Base-by-base conservation (phyloP, 2,888 invertebrate species). In the Eupeodes luniger region DNA sequence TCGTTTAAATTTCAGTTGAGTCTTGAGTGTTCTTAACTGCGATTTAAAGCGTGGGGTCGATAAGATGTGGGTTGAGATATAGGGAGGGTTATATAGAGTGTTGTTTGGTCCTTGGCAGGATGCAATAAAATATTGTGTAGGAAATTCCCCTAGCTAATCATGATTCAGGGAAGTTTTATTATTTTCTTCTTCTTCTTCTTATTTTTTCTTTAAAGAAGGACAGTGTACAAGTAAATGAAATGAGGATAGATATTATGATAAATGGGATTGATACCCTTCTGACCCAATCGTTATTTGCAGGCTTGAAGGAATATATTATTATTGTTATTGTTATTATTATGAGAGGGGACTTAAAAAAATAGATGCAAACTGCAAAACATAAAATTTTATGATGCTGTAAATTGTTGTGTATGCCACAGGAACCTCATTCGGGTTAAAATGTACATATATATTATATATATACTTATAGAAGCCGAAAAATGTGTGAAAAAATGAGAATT, bases 231-330 rank as follows among this genome's bases (percentile, higher is more conserved):
- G 61, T 77, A 66, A 80, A 83, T 87, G 76, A 87, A 87, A 83
- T 59, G 57, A 67, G 61, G 77, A 80, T 76, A 80, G 83, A 83
- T 87, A 62, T 84, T 80, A 84, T 84, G 84, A 87, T 81, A 80
- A 70, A 87, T 80, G 70, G 79, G 79, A 40, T 64, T 53, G 76
- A 87, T 80, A 86, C 70, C 69, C 83, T 83, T 83, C 76, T 87
- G 87, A 87, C 84, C 87, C 80, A 70, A 66, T 84, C 87, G 84
- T 87, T 87, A 87, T 77, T 84, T 81, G 76, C 87, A 87, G 84
- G 62, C 80, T 59, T 19, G 27, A 74, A 85, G 70, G 47, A 83
- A 74, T 79, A 79, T 66, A 51, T 57, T 51, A 70, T 16, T 70
- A 70, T 78, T 59, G 59, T 59, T 76, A 55, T 83, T 82, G 34